Evolutionary conservation across 1,140 invertebrate species (phyloP).

Genomic region (Drosophila navojoa): DNA sequence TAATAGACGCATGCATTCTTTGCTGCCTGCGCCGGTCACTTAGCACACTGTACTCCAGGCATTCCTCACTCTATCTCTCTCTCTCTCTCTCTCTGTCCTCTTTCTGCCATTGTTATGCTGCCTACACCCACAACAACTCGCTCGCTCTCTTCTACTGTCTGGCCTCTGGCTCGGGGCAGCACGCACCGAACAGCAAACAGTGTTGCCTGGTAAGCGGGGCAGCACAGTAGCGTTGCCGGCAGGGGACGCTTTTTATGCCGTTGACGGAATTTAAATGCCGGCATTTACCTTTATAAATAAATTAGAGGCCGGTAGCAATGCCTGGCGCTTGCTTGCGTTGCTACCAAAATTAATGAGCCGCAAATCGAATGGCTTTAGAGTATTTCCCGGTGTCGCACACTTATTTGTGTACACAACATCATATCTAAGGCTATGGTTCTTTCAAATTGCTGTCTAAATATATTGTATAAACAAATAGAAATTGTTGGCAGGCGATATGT

Average conservation of each 20-base stretch:
- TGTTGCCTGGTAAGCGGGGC: not conserved
- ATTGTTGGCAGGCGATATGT: not conserved
- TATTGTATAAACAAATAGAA: conserved; percentile 29
- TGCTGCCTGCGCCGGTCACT: conserved; percentile 30
- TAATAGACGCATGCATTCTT: conserved; percentile 29
- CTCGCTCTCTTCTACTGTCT: conserved; percentile 6
- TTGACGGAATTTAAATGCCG: conserved; percentile 70
- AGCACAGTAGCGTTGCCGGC: not conserved
- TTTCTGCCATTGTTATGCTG: not conserved
- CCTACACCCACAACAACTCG: conserved; percentile 18
- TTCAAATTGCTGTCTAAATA: conserved; percentile 14
- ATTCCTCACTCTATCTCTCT: not conserved
- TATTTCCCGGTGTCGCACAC: conserved; percentile 11
- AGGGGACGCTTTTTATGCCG: conserved; percentile 7
- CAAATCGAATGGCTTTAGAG: conserved; percentile 22
- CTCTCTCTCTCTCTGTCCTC: conserved; percentile 17
- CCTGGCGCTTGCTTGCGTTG: conserved; percentile 37
- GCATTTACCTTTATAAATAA: conserved; percentile 75
- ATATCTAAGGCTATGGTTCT: conserved; percentile 6
- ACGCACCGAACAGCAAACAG: conserved; percentile 17
- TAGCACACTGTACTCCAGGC: conserved; percentile 28
- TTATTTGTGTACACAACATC: conserved; percentile 39
- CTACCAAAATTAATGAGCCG: conserved; percentile 52
- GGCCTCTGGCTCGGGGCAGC: conserved; percentile 16
- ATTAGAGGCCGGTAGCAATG: conserved; percentile 58